phyloP scores from a whole-genome alignment of 2,888 invertebrate species.

The Ornithoptera alexandrae region DNA sequence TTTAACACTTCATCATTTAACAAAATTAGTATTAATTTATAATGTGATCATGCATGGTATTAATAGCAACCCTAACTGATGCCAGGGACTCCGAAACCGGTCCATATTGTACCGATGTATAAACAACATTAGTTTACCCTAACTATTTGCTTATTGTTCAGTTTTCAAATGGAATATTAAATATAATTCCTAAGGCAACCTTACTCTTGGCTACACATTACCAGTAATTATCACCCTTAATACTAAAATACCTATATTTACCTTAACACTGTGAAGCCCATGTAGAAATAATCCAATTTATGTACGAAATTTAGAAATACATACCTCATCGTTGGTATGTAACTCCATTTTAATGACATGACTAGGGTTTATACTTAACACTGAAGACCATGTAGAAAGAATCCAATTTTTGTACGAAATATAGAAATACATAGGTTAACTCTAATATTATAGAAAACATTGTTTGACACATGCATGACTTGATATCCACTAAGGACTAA shows the following conservation, averaged over 20 bases:
- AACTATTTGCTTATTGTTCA: conserved; percentile 13
- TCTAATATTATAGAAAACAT: no score
- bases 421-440: no score
- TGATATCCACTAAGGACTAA: no score
- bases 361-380: no score
- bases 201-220: neutral
- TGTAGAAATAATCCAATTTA: no score
- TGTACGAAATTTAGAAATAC: no score
- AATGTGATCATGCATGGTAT: neutral
- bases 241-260: neutral
- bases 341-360: conserved; percentile 10
- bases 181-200: neutral
- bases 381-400: no score
- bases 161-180: conserved; percentile 2
- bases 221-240: neutral
- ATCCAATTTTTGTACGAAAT: no score
- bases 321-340: neutral
- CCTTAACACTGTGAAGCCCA: neutral
- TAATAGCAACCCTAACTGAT: conserved; percentile 15
- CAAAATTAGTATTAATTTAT: no score
- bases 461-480: no score
- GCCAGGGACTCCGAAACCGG: conserved; percentile 12
- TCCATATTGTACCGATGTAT: conserved; percentile 16
- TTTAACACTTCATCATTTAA: no score
- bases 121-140: conserved; percentile 16